Conservation (phyloP, 2,113 vertebrate species). For the Murina feae region DNA sequence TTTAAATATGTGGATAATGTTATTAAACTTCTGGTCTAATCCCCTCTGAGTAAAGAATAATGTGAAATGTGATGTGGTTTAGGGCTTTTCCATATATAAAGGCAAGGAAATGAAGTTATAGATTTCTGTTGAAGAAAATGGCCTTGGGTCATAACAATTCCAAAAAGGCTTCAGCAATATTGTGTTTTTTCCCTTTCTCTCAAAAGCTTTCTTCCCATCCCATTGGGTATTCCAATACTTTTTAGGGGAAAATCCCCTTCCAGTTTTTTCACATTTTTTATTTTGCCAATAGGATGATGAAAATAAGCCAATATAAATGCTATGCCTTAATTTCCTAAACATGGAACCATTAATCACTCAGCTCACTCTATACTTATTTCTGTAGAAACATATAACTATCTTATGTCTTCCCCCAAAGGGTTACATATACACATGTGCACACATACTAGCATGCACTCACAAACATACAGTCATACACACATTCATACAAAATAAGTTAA, state of each 20-base stretch:
- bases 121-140: slow-evolving; percentile 52
- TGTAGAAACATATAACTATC: not conserved
- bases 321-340: not conserved
- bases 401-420: not conserved
- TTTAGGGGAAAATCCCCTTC: not conserved
- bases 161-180: slow-evolving; percentile 34
- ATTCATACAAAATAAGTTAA: slow-evolving; percentile 39
- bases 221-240: slow-evolving; percentile 1
- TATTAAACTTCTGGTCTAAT: slow-evolving; percentile 40
- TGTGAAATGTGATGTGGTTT: slow-evolving; percentile 40
- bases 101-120: slow-evolving; percentile 45
- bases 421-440: not conserved
- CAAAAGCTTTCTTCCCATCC: slow-evolving; percentile 22
- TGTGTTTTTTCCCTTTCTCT: slow-evolving; percentile 17
- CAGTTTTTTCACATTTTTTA: not conserved
- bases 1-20: slow-evolving; percentile 50
- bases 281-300: not conserved
- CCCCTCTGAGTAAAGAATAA: slow-evolving; percentile 40
- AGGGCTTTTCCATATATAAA: slow-evolving; percentile 48
- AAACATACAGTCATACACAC: not conserved
- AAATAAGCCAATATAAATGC: slow-evolving; percentile 15
- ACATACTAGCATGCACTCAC: not conserved
- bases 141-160: slow-evolving; percentile 58
- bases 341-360: not conserved
- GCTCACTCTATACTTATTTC: not conserved